Evolutionary conservation across 2,113 vertebrate genomes (phyloP).

Genomic region (Poecilia latipinna): DNA sequence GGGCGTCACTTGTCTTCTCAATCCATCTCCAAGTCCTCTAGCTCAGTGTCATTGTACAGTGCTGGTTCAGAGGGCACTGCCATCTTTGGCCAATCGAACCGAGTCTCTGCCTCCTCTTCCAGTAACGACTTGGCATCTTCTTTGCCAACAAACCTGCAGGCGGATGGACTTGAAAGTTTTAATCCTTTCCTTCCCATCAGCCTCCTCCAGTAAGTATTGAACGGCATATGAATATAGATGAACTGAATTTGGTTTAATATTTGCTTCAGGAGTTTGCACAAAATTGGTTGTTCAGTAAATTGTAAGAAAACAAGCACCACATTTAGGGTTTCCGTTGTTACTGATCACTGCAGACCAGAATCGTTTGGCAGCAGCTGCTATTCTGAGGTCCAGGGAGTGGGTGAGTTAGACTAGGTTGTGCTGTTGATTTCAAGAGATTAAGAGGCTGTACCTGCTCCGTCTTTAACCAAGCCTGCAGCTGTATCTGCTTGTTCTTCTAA

Average conservation of each 20-base stretch:
- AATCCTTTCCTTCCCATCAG: constrained; percentile 85
- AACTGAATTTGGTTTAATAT: not conserved
- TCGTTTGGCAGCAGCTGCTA: constrained; percentile 66
- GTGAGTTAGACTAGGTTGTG: constrained; percentile 73
- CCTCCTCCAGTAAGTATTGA: constrained; percentile 82
- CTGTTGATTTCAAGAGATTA: constrained; percentile 22
- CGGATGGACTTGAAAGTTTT: constrained; percentile 79
- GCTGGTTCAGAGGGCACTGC: constrained; percentile 81
- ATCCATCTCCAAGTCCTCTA: constrained; percentile 82
- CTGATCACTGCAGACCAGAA: constrained; percentile 69
- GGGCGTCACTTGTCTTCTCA: constrained; percentile 69
- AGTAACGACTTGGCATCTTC: constrained; percentile 81
- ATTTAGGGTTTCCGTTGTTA: constrained; percentile 11
- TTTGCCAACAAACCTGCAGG: constrained; percentile 76
- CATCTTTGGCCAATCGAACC: constrained; percentile 79
- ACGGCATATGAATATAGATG: not conserved
- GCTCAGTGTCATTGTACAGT: constrained; percentile 83
- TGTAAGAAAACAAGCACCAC: constrained; percentile 6
- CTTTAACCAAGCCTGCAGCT: constrained; percentile 62
- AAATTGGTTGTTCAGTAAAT: not conserved
- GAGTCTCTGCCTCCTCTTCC: constrained; percentile 80
- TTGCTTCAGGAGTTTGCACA: not conserved
- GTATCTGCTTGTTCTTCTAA: constrained; percentile 61
- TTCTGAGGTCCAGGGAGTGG: constrained; percentile 70
- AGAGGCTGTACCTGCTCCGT: constrained; percentile 40